phyloP scores from a whole-genome alignment of 2,113 vertebrate species.

The Neotragus moschatus region DNA sequence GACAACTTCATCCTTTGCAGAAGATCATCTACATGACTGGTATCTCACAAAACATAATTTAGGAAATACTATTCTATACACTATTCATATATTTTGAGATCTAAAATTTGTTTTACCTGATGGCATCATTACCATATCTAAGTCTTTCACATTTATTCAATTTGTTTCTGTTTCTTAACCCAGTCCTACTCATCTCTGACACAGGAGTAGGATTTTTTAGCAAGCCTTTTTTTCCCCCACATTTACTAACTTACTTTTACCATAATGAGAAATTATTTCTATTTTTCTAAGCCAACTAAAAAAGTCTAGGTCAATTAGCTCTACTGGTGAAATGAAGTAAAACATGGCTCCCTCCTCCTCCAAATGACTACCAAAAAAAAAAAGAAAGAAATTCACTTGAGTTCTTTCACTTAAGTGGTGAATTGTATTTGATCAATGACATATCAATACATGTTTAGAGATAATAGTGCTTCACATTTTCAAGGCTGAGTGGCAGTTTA shows the following conservation, averaged over 20 bases:
- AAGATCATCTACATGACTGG: not conserved
- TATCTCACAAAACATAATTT: not conserved
- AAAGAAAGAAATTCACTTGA: not conserved
- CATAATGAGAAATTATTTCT: slow-evolving; percentile 8
- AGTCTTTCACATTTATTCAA: not conserved
- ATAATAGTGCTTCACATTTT: not conserved
- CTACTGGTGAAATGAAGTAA: not conserved
- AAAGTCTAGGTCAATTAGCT: not conserved
- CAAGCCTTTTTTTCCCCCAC: fast-evolving
- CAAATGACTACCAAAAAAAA: not conserved
- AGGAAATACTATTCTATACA: not conserved
- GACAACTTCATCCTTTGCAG: not conserved
- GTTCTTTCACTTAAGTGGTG: not conserved
- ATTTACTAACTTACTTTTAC: not conserved
- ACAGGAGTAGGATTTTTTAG: not conserved
- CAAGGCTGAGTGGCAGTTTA: not conserved
- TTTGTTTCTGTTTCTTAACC: not conserved
- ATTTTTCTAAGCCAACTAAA: slow-evolving; percentile 16
- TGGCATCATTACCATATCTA: not conserved
- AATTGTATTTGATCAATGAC: not conserved
- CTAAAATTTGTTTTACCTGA: not conserved
- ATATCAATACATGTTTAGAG: not conserved
- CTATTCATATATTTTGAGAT: slow-evolving; percentile 9
- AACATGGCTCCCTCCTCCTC: not conserved
- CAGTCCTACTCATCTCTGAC: not conserved